Evolutionary conservation across 64 coral and sea anemone species (phyloP).

Genomic region (Cladopsammia gracilis): DNA sequence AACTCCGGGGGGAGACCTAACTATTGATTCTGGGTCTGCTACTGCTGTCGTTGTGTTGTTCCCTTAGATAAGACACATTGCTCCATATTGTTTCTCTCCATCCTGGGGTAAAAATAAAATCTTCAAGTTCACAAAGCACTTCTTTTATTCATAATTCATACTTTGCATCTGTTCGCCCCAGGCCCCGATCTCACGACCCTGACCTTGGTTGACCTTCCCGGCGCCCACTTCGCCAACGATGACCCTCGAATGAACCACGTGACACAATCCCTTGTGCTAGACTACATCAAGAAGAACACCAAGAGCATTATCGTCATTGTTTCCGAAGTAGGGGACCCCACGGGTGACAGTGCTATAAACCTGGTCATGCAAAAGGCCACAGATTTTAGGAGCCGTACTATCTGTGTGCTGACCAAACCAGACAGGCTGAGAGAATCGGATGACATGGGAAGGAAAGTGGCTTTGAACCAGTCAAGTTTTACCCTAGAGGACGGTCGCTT

Average conservation of each 20-base stretch:
- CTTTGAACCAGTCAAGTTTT: slow-evolving; percentile 75
- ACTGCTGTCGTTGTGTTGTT: too few species aligned
- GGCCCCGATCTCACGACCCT: slow-evolving; percentile 78
- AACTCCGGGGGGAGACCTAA: too few species aligned
- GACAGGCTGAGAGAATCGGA: slow-evolving; percentile 78
- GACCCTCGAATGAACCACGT: slow-evolving; percentile 73
- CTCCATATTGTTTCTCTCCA: too few species aligned
- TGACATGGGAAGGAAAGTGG: slow-evolving; percentile 80
- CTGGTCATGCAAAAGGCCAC: slow-evolving; percentile 74
- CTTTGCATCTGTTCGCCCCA: background rate
- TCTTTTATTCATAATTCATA: background rate
- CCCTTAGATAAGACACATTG: too few species aligned
- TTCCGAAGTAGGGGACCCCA: slow-evolving; percentile 90
- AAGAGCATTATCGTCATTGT: slow-evolving; percentile 93
- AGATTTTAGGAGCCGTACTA: slow-evolving; percentile 68
- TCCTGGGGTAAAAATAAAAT: too few species aligned
- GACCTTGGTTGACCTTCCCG: slow-evolving; percentile 89
- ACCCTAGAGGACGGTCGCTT: slow-evolving; percentile 85
- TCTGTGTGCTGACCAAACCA: slow-evolving; percentile 86
- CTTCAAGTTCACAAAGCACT: too few species aligned
- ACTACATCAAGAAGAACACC: slow-evolving; percentile 85
- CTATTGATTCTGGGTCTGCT: too few species aligned
- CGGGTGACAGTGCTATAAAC: slow-evolving; percentile 88
- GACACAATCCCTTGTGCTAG: slow-evolving; percentile 71
- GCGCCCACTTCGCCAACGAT: slow-evolving; percentile 89